A percentile compares a stretch with the other conserved stretches of the same genome.
Evolutionary conservation across 2,113 vertebrate species (phyloP).

Genomic region (Elephantulus edwardii): DNA sequence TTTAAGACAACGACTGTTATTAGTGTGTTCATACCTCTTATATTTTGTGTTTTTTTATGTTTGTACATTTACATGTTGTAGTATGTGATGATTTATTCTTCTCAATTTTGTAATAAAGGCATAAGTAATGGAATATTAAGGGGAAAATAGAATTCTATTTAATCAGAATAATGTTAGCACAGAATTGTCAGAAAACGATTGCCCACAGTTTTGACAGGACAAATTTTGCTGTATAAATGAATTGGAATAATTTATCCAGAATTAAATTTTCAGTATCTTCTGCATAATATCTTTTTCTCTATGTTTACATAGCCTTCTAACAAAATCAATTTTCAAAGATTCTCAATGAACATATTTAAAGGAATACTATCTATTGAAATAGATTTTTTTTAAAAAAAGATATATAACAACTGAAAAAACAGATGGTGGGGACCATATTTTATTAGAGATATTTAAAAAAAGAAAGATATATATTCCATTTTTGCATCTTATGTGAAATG

Average conservation of each 20-base stretch:
- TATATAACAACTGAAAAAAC: neutral
- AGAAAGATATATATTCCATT: slow-evolving; percentile 60
- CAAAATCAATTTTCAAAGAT: neutral
- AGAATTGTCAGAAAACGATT: neutral
- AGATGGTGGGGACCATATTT: slow-evolving; percentile 63
- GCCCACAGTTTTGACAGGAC: neutral
- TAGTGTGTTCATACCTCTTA: too few species aligned
- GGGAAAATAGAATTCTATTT: too few species aligned
- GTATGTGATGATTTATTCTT: too few species aligned
- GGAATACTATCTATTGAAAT: neutral
- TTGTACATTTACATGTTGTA: too few species aligned
- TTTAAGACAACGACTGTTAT: too few species aligned
- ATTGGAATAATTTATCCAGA: neutral
- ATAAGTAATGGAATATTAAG: too few species aligned
- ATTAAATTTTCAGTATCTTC: neutral
- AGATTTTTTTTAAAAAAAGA: neutral
- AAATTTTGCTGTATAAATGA: neutral
- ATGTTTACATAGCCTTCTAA: neutral
- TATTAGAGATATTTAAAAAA: too few species aligned
- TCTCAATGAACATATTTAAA: neutral
- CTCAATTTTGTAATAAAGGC: too few species aligned
- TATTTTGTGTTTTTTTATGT: too few species aligned
- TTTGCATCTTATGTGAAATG: slow-evolving; percentile 60
- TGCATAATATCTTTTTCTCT: neutral
- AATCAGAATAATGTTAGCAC: neutral